These are phyloP conservation scores for Phodopus roborovskii DNA, from an alignment of 2,113 vertebrate genomes.

Conservation along the genomic window DNA sequence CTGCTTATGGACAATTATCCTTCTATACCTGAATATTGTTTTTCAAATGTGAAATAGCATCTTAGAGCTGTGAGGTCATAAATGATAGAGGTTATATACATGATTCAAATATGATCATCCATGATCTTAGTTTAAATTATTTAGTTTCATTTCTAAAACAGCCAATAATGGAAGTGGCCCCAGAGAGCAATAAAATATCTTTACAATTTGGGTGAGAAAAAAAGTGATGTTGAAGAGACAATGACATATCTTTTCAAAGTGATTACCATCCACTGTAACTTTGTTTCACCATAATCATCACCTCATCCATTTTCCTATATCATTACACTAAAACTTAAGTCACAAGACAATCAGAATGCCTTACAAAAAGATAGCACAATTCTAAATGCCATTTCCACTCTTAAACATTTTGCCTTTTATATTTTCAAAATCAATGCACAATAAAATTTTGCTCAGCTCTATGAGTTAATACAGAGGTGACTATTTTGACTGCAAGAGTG, in stretches of 20 bases:
- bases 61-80: slow-evolving; percentile 31
- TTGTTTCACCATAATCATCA: slow-evolving; percentile 64
- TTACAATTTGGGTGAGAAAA: slow-evolving; percentile 36
- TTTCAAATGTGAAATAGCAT: slow-evolving; percentile 28
- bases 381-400: slow-evolving; percentile 54
- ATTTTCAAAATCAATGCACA: not conserved
- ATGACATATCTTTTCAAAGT: slow-evolving; percentile 8
- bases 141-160: slow-evolving; percentile 69
- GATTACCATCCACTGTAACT: slow-evolving; percentile 58
- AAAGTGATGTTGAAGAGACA: slow-evolving; percentile 68
- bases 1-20: not conserved
- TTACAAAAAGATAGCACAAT: slow-evolving; percentile 68
- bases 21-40: slow-evolving; percentile 11
- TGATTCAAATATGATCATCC: slow-evolving; percentile 71
- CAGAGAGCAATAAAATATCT: not conserved
- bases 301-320: slow-evolving; percentile 19
- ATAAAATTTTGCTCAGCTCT: not conserved
- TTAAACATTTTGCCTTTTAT: not conserved
- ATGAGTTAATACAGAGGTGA: slow-evolving; percentile 25
- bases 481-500: slow-evolving; percentile 55
- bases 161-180: slow-evolving; percentile 54
- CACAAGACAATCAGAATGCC: slow-evolving; percentile 52
- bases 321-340: slow-evolving; percentile 72
- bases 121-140: slow-evolving; percentile 67
- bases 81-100: slow-evolving; percentile 46